phyloP scores from a whole-genome alignment of 2,797 vertebrate genomes.

The Tapirus indicus region DNA sequence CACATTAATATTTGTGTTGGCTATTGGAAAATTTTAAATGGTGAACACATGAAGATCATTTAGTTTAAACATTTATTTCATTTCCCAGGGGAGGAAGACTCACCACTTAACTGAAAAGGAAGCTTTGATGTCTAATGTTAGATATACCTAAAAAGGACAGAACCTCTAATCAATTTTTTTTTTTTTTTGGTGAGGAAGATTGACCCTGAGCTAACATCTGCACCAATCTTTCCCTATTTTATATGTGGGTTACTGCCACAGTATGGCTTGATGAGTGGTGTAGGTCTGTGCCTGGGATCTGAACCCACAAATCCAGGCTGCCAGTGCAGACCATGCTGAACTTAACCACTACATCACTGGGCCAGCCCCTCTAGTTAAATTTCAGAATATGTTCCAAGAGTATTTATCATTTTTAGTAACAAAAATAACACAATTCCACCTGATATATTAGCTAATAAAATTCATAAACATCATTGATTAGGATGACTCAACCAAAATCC shows the following conservation, averaged over 20 bases:
- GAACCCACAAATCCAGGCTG: too few relatives aligned
- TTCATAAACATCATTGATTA: conserved; percentile 8
- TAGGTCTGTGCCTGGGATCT: too few relatives aligned
- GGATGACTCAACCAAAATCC: not conserved
- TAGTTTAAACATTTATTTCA: not conserved
- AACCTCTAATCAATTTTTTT: too few relatives aligned
- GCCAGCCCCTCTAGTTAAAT: not conserved
- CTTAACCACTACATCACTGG: too few relatives aligned
- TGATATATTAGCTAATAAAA: not conserved
- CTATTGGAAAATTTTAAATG: not conserved
- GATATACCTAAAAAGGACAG: not conserved
- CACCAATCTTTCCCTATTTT: too few relatives aligned
- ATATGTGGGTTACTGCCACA: too few relatives aligned
- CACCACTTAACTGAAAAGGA: not conserved
- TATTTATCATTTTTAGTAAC: not conserved
- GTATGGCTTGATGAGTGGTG: too few relatives aligned
- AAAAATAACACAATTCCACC: not conserved
- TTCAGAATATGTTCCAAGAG: not conserved
- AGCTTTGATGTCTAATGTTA: not conserved
- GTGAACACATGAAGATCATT: not conserved
- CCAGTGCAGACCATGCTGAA: too few relatives aligned
- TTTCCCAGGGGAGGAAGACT: not conserved
- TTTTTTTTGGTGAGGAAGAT: too few relatives aligned
- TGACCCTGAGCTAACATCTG: too few relatives aligned
- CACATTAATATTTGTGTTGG: not conserved